Evolutionary conservation across 1,140 invertebrate species (phyloP).

Genomic region (Asobara japonica): DNA sequence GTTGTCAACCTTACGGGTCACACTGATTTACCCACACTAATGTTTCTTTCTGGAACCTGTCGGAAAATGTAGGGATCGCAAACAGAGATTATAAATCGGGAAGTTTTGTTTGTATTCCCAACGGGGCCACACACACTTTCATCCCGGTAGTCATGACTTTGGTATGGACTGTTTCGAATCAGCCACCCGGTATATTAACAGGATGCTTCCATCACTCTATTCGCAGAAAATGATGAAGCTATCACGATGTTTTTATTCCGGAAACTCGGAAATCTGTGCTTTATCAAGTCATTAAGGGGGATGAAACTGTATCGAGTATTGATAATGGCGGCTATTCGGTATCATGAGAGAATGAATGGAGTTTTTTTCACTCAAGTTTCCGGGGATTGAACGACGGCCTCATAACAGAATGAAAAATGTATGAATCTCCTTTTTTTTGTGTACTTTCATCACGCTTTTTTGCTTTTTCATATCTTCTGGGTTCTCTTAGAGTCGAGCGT

Average conservation of each 20-base stretch:
- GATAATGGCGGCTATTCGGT: not conserved
- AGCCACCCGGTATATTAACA: too few relatives aligned
- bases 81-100: too few relatives aligned
- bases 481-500: not conserved
- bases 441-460: not conserved
- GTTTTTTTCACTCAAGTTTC: not conserved
- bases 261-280: not conserved
- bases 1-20: too few relatives aligned
- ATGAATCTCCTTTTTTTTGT: not conserved
- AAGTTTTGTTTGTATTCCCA: too few relatives aligned
- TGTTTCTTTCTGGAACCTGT: too few relatives aligned
- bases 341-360: not conserved
- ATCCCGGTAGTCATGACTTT: too few relatives aligned
- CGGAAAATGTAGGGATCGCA: too few relatives aligned
- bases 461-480: not conserved
- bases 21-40: too few relatives aligned
- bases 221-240: not conserved
- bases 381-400: not conserved
- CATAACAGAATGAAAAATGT: not conserved
- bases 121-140: too few relatives aligned
- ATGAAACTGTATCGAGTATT: not conserved
- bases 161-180: too few relatives aligned
- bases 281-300: not conserved
- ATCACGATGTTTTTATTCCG: not conserved
- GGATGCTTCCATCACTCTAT: too few relatives aligned